Conservation (phyloP, 2,113 vertebrate genomes). For the Cygnus buccinator region DNA sequence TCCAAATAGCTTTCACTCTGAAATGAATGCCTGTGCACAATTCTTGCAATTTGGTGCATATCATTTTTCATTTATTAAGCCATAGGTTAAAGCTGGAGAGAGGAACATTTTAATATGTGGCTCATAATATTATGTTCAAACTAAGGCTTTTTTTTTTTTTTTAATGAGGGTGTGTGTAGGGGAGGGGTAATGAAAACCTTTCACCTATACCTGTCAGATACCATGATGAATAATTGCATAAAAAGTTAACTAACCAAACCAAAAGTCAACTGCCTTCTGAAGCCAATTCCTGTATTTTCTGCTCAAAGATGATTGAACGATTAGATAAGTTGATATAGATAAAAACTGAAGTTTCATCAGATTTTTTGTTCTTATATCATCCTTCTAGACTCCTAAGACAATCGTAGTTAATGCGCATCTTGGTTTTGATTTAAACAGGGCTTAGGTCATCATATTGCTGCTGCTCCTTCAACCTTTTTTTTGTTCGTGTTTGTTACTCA, state of each 20-base stretch:
- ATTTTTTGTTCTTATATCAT: neutral
- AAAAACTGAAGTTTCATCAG: neutral
- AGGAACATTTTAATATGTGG: constrained; percentile 12
- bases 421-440: constrained; percentile 24
- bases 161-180: neutral
- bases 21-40: neutral
- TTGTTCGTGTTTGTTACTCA: neutral
- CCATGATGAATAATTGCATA: neutral
- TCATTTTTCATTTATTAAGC: constrained; percentile 42
- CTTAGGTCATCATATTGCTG: neutral
- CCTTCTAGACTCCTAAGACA: neutral
- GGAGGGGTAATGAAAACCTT: neutral
- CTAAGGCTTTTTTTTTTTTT: neutral
- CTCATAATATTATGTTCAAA: neutral
- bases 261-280: neutral
- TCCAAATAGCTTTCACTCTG: neutral
- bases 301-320: neutral
- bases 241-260: neutral
- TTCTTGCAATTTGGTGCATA: neutral
- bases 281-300: neutral
- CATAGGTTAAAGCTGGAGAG: neutral
- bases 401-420: constrained; percentile 28
- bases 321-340: neutral
- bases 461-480: neutral
- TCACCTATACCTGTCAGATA: neutral